Evolutionary conservation across 2,888 invertebrate species (phyloP).

Genomic region (Drosophila helvetica): DNA sequence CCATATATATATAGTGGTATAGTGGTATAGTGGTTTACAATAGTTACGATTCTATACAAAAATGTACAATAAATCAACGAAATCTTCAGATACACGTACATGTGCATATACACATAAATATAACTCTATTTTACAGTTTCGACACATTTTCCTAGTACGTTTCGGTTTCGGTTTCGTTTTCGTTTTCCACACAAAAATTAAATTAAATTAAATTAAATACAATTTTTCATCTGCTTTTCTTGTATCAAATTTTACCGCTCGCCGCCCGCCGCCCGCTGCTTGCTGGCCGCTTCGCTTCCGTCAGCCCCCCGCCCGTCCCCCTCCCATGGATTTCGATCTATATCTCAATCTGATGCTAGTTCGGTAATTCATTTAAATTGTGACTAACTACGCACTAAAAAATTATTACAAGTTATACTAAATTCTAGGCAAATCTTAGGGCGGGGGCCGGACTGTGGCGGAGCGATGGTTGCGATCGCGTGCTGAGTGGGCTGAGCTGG

Average conservation of each 20-base stretch:
- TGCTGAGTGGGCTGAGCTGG: not conserved
- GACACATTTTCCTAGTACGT: conserved; percentile 30
- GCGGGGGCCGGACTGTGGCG: not conserved
- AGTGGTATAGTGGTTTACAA: conserved; percentile 42
- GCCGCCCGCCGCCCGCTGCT: not conserved
- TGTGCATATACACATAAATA: not conserved
- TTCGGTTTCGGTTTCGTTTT: not conserved
- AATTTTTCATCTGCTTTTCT: conserved; percentile 18
- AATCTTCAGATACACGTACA: conserved; percentile 7
- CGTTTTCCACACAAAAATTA: conserved; percentile 12
- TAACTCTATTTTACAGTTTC: conserved; percentile 22
- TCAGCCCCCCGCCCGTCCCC: conserved; percentile 1
- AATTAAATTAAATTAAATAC: conserved; percentile 12
- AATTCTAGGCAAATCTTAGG: not conserved
- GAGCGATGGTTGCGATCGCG: conserved; percentile 4
- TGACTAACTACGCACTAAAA: conserved; percentile 77
- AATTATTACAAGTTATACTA: conserved; percentile 10
- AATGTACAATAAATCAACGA: conserved; percentile 19
- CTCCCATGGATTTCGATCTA: not conserved
- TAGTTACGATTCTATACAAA: conserved; percentile 54
- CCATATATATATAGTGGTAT: conserved; percentile 9
- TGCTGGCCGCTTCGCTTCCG: not conserved
- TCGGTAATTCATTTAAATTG: conserved; percentile 74
- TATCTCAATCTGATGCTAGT: conserved; percentile 5
- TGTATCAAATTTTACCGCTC: conserved; percentile 5